A percentile compares a stretch with the other conserved stretches of the same genome.
Conservation (phyloP, 2,797 vertebrate species). For the Urosaurus nigricauda region DNA sequence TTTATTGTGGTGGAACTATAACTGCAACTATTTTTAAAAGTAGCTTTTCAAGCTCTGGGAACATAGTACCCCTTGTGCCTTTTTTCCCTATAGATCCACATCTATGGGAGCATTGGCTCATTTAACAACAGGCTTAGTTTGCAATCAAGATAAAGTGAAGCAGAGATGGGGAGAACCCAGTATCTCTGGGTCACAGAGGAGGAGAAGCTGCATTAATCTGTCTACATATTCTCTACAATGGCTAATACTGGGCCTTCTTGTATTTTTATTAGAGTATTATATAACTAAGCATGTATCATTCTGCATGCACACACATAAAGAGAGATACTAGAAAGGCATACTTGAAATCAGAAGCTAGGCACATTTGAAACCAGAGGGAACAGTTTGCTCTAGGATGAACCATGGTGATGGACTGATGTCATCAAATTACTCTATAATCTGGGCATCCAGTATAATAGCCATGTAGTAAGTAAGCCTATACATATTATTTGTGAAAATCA, state of each 20-base stretch:
- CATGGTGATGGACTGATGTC: conserved; percentile 2
- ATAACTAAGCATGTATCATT: neutral
- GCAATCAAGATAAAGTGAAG: neutral
- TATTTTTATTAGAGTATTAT: neutral
- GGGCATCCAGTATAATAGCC: conserved; percentile 43
- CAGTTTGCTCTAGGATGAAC: conserved; percentile 25
- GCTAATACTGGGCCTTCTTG: neutral
- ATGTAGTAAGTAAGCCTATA: conserved; percentile 43
- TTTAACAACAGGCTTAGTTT: neutral
- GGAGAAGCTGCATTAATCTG: neutral
- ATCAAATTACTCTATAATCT: conserved; percentile 26
- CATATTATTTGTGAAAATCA: conserved; percentile 30
- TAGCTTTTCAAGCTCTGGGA: neutral
- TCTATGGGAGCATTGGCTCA: neutral
- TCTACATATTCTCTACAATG: neutral
- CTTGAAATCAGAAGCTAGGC: neutral
- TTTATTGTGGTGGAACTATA: neutral
- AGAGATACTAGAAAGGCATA: neutral
- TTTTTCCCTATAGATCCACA: neutral
- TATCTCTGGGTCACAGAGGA: neutral
- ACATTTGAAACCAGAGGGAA: neutral
- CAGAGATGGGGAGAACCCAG: neutral
- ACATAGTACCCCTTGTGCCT: neutral
- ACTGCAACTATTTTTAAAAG: neutral
- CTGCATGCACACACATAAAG: neutral